Conservation (phyloP, 2,888 invertebrate genomes). For the Glyphotaelius pellucidus region DNA sequence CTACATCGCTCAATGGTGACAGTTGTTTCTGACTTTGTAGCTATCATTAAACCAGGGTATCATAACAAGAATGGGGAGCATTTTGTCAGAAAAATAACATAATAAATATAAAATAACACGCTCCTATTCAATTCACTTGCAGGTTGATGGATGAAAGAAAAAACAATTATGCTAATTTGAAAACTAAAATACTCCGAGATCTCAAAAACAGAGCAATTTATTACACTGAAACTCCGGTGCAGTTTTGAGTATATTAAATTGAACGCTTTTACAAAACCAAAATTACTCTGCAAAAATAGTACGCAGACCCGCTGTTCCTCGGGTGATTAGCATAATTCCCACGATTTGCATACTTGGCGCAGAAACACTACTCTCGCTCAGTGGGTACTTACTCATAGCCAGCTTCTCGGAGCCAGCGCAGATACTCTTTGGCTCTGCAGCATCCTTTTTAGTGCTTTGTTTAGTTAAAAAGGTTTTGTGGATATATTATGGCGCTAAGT, state of each 20-base stretch:
- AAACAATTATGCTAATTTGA: background rate
- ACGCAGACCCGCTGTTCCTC: slow-evolving; percentile 17
- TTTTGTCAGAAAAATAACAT: background rate
- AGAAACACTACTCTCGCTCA: background rate
- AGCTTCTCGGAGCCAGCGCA: background rate
- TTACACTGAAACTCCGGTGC: background rate
- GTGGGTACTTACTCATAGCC: background rate
- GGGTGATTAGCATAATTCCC: slow-evolving; percentile 34
- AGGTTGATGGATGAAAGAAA: background rate
- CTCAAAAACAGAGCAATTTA: background rate
- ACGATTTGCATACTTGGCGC: slow-evolving; percentile 36
- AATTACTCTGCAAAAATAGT: slow-evolving; percentile 8
- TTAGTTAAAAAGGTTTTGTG: background rate
- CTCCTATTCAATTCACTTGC: background rate
- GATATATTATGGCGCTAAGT: background rate
- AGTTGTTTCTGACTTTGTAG: background rate
- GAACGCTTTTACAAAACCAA: slow-evolving; percentile 7
- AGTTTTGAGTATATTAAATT: slow-evolving; percentile 4
- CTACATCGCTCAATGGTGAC: background rate
- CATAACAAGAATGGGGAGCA: background rate
- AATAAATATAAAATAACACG: too few species aligned
- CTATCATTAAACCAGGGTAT: background rate
- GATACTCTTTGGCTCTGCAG: background rate
- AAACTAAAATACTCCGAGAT: background rate
- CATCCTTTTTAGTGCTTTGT: background rate